A percentile compares a stretch with the other conserved stretches of the same genome.
phyloP scores from a whole-genome alignment of 2,113 vertebrate species.

The Semicossyphus pulcher region DNA sequence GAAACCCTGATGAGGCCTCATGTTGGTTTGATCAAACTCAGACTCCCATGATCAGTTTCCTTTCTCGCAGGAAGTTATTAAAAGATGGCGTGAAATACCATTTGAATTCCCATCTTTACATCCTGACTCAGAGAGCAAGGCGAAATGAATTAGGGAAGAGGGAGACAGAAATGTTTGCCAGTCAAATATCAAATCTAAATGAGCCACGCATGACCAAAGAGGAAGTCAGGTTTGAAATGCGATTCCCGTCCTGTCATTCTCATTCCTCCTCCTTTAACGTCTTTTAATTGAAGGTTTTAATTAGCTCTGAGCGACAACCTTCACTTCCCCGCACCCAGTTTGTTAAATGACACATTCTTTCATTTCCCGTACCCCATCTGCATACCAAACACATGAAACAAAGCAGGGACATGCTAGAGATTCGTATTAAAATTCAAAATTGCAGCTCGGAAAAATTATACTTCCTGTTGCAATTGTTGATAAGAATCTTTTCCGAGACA shows the following conservation, averaged over 20 bases:
- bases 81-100: constrained; percentile 53
- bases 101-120: constrained; percentile 43
- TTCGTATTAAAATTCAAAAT: constrained; percentile 10
- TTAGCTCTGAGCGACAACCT: constrained; percentile 61
- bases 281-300: constrained; percentile 78
- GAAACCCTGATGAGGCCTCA: constrained; percentile 5
- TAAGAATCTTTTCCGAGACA: constrained; percentile 14
- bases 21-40: constrained; percentile 7
- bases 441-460: background rate
- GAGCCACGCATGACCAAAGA: constrained; percentile 59
- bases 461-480: constrained; percentile 1
- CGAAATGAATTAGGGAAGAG: constrained; percentile 28
- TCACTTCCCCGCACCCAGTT: constrained; percentile 21
- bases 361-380: constrained; percentile 25
- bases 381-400: constrained; percentile 50
- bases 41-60: constrained; percentile 5
- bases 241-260: constrained; percentile 50
- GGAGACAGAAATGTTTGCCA: constrained; percentile 24
- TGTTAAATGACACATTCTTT: constrained; percentile 65
- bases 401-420: constrained; percentile 7
- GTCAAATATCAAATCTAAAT: constrained; percentile 48
- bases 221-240: constrained; percentile 72
- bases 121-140: constrained; percentile 7
- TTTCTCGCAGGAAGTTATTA: constrained; percentile 49
- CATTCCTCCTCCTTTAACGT: constrained; percentile 44